Evolutionary conservation across 2,797 vertebrate species (phyloP), one percentile per base, ranked within the genome.

Genomic region (Molossus alvarezi): DNA sequence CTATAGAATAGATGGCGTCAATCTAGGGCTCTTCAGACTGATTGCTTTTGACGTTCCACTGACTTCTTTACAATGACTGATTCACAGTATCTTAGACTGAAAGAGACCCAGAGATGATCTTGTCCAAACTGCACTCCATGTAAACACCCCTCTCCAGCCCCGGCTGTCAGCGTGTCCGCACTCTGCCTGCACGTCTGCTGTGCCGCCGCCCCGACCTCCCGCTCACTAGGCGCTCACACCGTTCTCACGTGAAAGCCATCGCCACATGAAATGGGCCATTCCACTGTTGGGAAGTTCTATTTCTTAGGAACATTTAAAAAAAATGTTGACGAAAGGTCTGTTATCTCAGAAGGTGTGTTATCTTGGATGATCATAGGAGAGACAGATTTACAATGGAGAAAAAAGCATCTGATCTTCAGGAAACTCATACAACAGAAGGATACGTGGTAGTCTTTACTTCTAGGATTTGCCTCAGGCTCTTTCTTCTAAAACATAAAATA

Each of bases 161-260:
- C 55, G 6, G 15, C 1, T n/a, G 37, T 45, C 27, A 9, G 17
- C 14, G 1, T 48, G 73, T 14, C 33, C 18, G 18, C 51, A 27
- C 6, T 27, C 45, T 53, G 53, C 67, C 51, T 10, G 5, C 7
- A 23, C 0, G 7, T 10, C 6, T 72, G 55, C 86, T 9, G 6
- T 7, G 41, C 21, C 14, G 2, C 29, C 1, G 0, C 1, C 29
- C 13, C 4, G 0, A 10, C 4, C 9, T 29, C 1, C 2, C 33
- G 18, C 6, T 57, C 29, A 67, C 12, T 5, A 25, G 33, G 57
- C n/a, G n/a, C 33, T 21, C 8, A 7, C 0, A 3, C 18, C 0
- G 0, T 48, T 37, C 27, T 84, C 9, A 57, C 2, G 51, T 48
- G n/a, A 4, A 75, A 71, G 18, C 33, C 3, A 51, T 48, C 7